phyloP scores from a whole-genome alignment of 2,888 invertebrate genomes.

The Chouioia cunea region DNA sequence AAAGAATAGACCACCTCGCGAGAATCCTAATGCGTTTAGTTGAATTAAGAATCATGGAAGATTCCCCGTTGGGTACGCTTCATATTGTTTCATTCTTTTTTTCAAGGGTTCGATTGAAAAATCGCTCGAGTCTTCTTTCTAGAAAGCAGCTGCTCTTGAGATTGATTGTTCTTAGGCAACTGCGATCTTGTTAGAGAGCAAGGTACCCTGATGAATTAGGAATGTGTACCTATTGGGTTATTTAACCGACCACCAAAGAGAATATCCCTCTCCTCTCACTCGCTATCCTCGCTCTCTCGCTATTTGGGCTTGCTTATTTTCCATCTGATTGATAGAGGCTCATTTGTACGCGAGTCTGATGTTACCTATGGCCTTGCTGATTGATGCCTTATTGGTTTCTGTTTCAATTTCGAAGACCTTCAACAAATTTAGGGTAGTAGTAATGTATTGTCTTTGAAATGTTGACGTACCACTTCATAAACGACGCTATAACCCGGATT shows the following conservation, averaged over 20 bases:
- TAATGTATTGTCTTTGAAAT: no score
- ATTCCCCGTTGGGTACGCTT: neutral
- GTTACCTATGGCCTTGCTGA: neutral
- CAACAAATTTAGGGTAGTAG: no score
- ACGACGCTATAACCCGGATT: no score
- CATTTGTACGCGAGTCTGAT: neutral
- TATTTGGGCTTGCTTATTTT: slow-evolving; percentile 7
- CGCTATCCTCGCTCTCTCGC: no score
- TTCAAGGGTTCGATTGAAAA: slow-evolving; percentile 27
- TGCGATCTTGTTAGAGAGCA: neutral
- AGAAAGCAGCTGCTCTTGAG: slow-evolving; percentile 25
- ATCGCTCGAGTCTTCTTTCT: slow-evolving; percentile 2
- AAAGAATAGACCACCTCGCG: slow-evolving; percentile 21
- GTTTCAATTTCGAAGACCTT: no score
- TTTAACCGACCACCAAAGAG: slow-evolving; percentile 5
- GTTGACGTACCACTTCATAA: no score
- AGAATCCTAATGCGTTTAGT: slow-evolving; percentile 26
- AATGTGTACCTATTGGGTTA: slow-evolving; percentile 22
- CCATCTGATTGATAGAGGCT: neutral
- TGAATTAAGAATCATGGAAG: slow-evolving; percentile 33
- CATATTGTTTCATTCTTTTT: no score
- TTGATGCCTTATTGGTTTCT: slow-evolving; percentile 3
- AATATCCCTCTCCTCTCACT: no score
- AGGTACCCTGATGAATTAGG: slow-evolving; percentile 33
- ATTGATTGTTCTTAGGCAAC: slow-evolving; percentile 25